Percentiles rank a stretch among this genome's conserved stretches.
Evolutionary conservation across 1,140 invertebrate genomes (phyloP).

Genomic region (Cylas formicarius): DNA sequence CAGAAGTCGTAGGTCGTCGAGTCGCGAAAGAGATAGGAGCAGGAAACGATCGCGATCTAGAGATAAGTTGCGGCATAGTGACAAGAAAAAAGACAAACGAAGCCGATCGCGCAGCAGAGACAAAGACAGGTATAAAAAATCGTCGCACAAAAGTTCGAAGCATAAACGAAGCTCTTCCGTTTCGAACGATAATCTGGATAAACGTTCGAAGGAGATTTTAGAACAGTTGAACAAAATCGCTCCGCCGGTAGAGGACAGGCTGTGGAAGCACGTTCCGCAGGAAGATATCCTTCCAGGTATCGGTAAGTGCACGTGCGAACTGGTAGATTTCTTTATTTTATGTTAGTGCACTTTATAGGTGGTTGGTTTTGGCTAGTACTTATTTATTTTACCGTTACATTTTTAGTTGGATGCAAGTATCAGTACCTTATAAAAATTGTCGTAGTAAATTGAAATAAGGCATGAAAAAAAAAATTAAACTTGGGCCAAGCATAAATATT

Average conservation of each 20-base stretch:
- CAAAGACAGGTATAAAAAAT: constrained; percentile 24
- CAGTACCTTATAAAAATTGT: too few relatives aligned
- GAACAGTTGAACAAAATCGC: constrained; percentile 42
- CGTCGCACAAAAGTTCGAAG: constrained; percentile 40
- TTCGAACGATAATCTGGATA: constrained; percentile 38
- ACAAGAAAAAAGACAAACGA: constrained; percentile 24
- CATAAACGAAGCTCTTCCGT: constrained; percentile 35
- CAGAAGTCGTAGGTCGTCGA: constrained; percentile 26
- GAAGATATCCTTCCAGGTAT: constrained; percentile 45
- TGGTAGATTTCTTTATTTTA: constrained; percentile 4
- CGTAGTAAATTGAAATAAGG: too few relatives aligned
- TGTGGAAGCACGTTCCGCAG: constrained; percentile 41
- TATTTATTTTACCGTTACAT: too few relatives aligned
- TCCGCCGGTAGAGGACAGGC: constrained; percentile 36
- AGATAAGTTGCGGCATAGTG: constrained; percentile 25
- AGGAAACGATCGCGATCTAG: constrained; percentile 29
- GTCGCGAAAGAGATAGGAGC: constrained; percentile 27
- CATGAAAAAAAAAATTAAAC: too few relatives aligned
- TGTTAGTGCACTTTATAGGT: too few relatives aligned
- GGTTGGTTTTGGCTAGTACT: too few relatives aligned
- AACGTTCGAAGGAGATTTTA: constrained; percentile 40
- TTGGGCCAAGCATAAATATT: too few relatives aligned
- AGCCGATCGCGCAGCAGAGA: constrained; percentile 27
- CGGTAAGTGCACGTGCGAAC: constrained; percentile 15
- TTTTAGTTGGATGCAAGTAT: too few relatives aligned